Conservation (phyloP, 2,113 vertebrate species). For the Muntiacus reevesi region DNA sequence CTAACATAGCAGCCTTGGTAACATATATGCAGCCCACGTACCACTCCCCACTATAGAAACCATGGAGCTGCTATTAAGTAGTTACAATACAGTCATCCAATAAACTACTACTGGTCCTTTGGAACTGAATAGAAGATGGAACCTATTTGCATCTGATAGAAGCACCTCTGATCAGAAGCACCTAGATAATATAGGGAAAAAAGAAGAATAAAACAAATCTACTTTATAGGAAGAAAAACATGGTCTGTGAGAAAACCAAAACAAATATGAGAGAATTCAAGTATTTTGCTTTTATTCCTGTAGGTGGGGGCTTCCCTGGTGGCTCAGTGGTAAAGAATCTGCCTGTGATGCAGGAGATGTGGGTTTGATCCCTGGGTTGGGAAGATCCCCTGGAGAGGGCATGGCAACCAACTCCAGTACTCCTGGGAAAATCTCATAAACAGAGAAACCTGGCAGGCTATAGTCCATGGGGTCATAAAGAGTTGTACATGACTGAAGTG, state of each 20-base stretch:
- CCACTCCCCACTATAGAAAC: background rate
- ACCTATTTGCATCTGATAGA: background rate
- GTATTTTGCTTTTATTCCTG: background rate
- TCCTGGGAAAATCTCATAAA: background rate
- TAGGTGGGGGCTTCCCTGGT: background rate
- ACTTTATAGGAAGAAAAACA: background rate
- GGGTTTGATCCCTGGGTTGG: background rate
- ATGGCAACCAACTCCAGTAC: background rate
- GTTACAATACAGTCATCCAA: background rate
- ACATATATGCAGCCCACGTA: background rate
- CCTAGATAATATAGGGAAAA: background rate
- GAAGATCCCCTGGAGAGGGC: background rate
- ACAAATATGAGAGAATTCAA: background rate
- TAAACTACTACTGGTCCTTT: background rate
- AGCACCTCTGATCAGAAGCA: background rate
- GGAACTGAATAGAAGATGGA: background rate
- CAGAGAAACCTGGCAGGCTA: background rate
- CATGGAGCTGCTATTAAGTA: background rate
- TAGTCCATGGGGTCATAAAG: background rate
- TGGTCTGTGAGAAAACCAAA: background rate
- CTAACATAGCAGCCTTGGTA: background rate
- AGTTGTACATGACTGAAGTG: background rate
- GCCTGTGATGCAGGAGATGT: background rate
- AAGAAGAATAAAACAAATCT: background rate
- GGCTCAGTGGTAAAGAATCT: background rate